Evolutionary conservation across 2,888 invertebrate genomes (phyloP), one percentile per base, ranked within the genome.

Genomic region (Lasioglossum zephyrum): DNA sequence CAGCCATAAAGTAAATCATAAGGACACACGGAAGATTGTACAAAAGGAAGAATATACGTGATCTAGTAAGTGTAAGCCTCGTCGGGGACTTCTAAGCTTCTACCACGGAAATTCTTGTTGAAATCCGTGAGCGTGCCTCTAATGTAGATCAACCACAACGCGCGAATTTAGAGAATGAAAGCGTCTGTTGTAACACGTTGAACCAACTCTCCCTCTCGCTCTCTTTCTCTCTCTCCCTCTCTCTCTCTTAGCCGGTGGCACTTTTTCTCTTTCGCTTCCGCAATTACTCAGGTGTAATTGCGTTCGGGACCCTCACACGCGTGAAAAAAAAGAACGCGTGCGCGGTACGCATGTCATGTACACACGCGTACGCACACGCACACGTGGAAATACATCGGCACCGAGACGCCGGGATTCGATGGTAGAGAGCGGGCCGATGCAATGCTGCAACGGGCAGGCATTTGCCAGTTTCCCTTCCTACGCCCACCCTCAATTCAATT

Each of bases 241-340:
- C 53, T 63, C 73, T 13, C 77, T 16, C n/a, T 41, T 81, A 22
- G 31, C 75, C 81, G 84, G 77, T 79, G n/a, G n/a, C 31, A 41
- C n/a, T 77, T 57, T 82, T 82, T 82, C 82, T 78, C 86, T 76
- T 84, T 82, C 90, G 79, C 82, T 77, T 88, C 81, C 89, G 92
- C 93, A 93, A 93, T 93, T 93, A 93, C 93, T 93, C 93, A 93
- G 93, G 93, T 93, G 92, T 93, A 93, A 93, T 93, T 93, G 93
- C 93, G 90, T 92, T 91, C 89, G 83, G 83, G 83, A 86, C 84
- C 82, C 79, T 77, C 66, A 77, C 82, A 82, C 69, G 87, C 69
- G 89, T 86, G 81, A 85, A 89, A 36, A 85, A 88, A 90, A 87
- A 87, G 31, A 26, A 49, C 77, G 69, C 39, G 77, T 9, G 4